Evolutionary conservation across 2,888 invertebrate genomes (phyloP).

Genomic region (Antheraea assamensis): DNA sequence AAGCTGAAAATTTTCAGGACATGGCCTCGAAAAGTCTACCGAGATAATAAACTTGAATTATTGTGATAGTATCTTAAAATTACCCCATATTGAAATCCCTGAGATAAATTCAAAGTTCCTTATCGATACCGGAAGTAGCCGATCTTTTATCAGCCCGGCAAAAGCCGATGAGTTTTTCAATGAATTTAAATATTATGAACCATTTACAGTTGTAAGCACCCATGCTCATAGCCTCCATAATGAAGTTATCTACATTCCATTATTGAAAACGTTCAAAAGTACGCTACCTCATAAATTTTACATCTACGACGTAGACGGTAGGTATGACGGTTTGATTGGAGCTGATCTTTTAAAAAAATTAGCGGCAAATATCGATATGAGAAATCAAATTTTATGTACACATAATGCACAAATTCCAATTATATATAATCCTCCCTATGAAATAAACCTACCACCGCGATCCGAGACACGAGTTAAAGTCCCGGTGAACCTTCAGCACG

Average conservation of each 20-base stretch:
- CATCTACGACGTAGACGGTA: no score
- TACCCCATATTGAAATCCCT: conserved; percentile 21
- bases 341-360: conserved; percentile 28
- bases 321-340: no score
- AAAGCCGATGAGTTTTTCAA: no score
- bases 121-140: conserved; percentile 22
- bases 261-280: no score
- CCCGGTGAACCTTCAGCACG: no score
- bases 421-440: conserved; percentile 5
- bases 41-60: not conserved
- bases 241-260: no score
- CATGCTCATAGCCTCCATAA: no score
- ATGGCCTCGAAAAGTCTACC: not conserved
- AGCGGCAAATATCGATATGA: no score
- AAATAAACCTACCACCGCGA: conserved; percentile 14
- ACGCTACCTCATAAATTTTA: no score
- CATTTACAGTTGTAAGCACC: no score
- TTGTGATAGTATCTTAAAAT: conserved; percentile 10
- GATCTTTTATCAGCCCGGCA: conserved; percentile 20
- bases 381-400: conserved; percentile 2
- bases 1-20: not conserved
- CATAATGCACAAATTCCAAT: conserved; percentile 5
- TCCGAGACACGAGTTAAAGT: conserved; percentile 26
- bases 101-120: conserved; percentile 17
- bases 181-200: no score